phyloP scores from a whole-genome alignment of 92 coral and sea anemone species.

The Actinernus sp. region DNA sequence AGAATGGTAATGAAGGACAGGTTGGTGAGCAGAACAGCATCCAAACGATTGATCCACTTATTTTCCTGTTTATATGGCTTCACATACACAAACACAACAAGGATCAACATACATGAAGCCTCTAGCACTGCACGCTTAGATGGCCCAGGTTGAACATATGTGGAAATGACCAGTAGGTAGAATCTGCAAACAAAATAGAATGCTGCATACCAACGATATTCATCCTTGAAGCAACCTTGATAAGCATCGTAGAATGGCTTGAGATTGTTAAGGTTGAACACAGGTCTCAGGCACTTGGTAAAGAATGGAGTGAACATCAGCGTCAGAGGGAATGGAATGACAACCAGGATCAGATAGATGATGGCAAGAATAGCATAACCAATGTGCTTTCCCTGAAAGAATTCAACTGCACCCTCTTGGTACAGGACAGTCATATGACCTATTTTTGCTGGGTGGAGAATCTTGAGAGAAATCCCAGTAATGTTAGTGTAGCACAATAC shows the following conservation, averaged over 20 bases:
- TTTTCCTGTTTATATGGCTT: constrained; percentile 77
- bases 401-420: constrained; percentile 67
- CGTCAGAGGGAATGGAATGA: constrained; percentile 83
- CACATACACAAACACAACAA: constrained; percentile 63
- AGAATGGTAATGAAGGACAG: constrained; percentile 72
- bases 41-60: constrained; percentile 84
- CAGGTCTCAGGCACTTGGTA: constrained; percentile 72
- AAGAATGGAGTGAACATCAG: constrained; percentile 83
- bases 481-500: constrained; percentile 92
- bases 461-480: constrained; percentile 73
- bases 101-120: constrained; percentile 71
- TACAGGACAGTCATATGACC: constrained; percentile 56
- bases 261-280: constrained; percentile 75
- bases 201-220: constrained; percentile 95
- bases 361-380: constrained; percentile 75
- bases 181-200: constrained; percentile 91
- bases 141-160: constrained; percentile 48
- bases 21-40: constrained; percentile 76
- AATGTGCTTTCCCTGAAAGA: constrained; percentile 74
- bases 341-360: constrained; percentile 61
- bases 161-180: constrained; percentile 43
- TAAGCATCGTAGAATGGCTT: constrained; percentile 84
- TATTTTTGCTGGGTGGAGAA: constrained; percentile 61
- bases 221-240: constrained; percentile 90
- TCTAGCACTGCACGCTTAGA: constrained; percentile 56